phyloP scores from a whole-genome alignment of 1,140 invertebrate genomes.

The Platyscapa corneri region DNA sequence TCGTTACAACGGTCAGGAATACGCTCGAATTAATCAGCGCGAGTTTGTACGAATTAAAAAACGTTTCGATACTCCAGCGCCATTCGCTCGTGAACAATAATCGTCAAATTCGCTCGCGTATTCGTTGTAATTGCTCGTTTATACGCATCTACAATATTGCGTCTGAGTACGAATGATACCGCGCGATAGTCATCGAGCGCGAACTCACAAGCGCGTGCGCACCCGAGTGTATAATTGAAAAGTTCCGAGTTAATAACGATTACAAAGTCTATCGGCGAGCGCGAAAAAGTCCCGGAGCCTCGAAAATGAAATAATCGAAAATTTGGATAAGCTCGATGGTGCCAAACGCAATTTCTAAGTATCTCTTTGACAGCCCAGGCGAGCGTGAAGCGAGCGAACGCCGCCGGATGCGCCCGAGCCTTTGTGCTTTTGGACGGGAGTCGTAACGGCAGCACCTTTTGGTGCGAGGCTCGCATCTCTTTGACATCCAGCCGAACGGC shows the following conservation, averaged over 20 bases:
- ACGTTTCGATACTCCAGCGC: too few relatives aligned
- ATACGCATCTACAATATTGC: neutral
- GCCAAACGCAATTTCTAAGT: neutral
- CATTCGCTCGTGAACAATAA: neutral
- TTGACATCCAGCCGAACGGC: constrained; percentile 6
- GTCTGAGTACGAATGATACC: neutral
- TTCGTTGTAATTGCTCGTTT: neutral
- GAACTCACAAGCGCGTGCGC: neutral
- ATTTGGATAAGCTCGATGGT: neutral
- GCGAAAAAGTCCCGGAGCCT: neutral
- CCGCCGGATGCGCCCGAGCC: constrained; percentile 48
- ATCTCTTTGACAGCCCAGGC: neutral
- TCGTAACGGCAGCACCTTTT: constrained; percentile 69
- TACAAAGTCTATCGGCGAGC: neutral
- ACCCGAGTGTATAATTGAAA: neutral
- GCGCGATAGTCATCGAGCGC: neutral
- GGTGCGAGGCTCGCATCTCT: constrained; percentile 57
- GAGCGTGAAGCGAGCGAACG: neutral
- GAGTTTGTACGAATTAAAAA: too few relatives aligned
- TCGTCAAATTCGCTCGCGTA: neutral
- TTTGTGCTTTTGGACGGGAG: constrained; percentile 67
- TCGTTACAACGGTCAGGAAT: too few relatives aligned
- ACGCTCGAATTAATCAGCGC: too few relatives aligned
- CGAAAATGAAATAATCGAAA: neutral
- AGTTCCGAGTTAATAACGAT: neutral